Conservation (phyloP, 2,888 invertebrate species). For the Archips crataeganus region DNA sequence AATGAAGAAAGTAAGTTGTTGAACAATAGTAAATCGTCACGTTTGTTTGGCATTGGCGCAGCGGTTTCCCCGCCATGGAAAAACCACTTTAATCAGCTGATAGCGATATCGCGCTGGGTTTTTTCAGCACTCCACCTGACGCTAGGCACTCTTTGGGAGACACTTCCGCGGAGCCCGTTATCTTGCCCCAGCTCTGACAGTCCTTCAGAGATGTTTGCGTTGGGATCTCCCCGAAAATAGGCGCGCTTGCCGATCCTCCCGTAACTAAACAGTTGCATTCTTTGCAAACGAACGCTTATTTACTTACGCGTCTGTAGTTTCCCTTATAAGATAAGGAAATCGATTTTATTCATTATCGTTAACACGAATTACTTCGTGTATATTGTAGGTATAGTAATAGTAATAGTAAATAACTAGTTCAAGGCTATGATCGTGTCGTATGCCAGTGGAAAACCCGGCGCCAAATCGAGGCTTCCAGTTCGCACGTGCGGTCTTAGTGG, state of each 20-base stretch:
- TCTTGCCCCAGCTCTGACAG: not conserved
- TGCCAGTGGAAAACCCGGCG: constrained; percentile 26
- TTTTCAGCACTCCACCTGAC: constrained; percentile 47
- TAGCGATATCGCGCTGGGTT: constrained; percentile 60
- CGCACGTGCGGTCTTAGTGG: not conserved
- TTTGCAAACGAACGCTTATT: not conserved
- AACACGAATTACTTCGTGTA: not conserved
- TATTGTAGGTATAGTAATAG: not conserved
- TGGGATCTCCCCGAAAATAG: not conserved
- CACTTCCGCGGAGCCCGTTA: constrained; percentile 6
- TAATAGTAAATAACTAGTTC: constrained; percentile 8
- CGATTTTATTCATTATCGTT: not conserved
- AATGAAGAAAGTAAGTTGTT: constrained; percentile 8
- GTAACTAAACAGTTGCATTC: not conserved
- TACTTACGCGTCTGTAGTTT: constrained; percentile 1
- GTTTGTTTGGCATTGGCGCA: constrained; percentile 35
- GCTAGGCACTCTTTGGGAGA: constrained; percentile 1
- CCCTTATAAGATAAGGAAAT: constrained; percentile 2
- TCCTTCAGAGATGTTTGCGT: not conserved
- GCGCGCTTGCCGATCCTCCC: not conserved
- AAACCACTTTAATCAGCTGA: constrained; percentile 62
- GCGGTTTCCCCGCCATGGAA: constrained; percentile 44
- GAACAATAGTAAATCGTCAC: constrained; percentile 12
- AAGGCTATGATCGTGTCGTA: constrained; percentile 18
- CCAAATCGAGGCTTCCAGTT: not conserved